These are phyloP conservation scores for Andrena cerasifolii DNA, from an alignment of 1,140 invertebrate genomes.

Conservation along the genomic window DNA sequence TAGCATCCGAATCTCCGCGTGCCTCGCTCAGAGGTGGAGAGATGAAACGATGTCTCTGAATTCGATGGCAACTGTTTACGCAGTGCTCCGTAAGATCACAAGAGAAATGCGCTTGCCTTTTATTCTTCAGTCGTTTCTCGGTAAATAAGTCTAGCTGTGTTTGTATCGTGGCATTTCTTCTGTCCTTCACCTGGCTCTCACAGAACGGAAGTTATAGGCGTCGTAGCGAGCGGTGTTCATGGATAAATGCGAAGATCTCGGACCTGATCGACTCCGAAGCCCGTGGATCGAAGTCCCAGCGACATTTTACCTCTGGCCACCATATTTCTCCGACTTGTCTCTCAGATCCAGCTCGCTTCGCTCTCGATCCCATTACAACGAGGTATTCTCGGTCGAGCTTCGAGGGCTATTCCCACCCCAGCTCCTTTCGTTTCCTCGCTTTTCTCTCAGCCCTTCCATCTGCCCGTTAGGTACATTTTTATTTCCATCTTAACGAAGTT, in stretches of 20 bases:
- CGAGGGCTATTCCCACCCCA: background rate
- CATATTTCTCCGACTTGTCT: no score
- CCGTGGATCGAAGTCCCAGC: background rate
- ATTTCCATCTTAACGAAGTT: slow-evolving; percentile 13
- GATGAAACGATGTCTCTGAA: background rate
- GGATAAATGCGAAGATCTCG: background rate
- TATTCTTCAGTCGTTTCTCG: background rate
- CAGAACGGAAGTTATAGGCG: no score
- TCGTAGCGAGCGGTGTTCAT: background rate
- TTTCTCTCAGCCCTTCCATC: background rate
- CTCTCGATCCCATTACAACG: background rate
- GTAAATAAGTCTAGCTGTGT: background rate
- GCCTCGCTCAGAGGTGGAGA: no score
- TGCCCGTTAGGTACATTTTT: background rate
- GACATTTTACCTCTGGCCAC: background rate
- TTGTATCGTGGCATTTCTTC: background rate
- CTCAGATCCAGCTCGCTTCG: background rate
- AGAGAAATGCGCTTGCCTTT: background rate
- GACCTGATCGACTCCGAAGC: background rate
- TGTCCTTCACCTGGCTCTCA: no score
- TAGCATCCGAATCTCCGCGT: no score
- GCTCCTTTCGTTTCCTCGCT: background rate
- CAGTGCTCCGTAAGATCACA: background rate
- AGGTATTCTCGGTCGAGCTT: slow-evolving; percentile 3
- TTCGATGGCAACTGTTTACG: background rate